These are phyloP conservation scores for Polydrusus tereticollis DNA, from an alignment of 2,888 invertebrate genomes.

Conservation along the genomic window DNA sequence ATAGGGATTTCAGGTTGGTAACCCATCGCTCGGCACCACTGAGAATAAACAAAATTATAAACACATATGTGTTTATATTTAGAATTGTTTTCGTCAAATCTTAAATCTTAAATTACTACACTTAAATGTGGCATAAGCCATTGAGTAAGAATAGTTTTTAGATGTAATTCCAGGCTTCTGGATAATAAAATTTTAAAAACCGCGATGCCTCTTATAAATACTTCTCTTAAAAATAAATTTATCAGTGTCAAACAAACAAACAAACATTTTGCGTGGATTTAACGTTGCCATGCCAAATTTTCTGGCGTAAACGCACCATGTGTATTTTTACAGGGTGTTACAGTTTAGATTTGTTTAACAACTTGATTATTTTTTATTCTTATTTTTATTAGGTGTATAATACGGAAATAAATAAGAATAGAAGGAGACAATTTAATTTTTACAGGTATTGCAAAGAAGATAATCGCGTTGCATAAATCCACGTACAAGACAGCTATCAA, in stretches of 20 bases:
- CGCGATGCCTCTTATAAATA: slow-evolving; percentile 30
- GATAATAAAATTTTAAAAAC: slow-evolving; percentile 16
- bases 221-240: slow-evolving; percentile 36
- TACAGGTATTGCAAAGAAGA: no score
- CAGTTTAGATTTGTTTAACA: not conserved
- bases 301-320: slow-evolving; percentile 35
- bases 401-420: no score
- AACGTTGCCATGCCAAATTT: slow-evolving; percentile 34
- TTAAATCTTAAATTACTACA: slow-evolving; percentile 47
- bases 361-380: not conserved
- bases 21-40: slow-evolving; percentile 38
- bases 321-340: slow-evolving; percentile 7
- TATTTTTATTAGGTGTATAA: no score
- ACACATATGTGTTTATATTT: slow-evolving; percentile 51
- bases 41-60: slow-evolving; percentile 49
- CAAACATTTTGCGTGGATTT: slow-evolving; percentile 42
- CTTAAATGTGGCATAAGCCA: slow-evolving; percentile 37
- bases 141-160: slow-evolving; percentile 46
- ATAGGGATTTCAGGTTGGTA: slow-evolving; percentile 12
- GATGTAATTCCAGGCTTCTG: slow-evolving; percentile 36
- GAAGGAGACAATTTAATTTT: no score
- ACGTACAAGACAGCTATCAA: no score
- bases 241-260: slow-evolving; percentile 40
- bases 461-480: no score
- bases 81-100: slow-evolving; percentile 51